Conservation (phyloP, 2,113 vertebrate genomes). For the Carlito syrichta region DNA sequence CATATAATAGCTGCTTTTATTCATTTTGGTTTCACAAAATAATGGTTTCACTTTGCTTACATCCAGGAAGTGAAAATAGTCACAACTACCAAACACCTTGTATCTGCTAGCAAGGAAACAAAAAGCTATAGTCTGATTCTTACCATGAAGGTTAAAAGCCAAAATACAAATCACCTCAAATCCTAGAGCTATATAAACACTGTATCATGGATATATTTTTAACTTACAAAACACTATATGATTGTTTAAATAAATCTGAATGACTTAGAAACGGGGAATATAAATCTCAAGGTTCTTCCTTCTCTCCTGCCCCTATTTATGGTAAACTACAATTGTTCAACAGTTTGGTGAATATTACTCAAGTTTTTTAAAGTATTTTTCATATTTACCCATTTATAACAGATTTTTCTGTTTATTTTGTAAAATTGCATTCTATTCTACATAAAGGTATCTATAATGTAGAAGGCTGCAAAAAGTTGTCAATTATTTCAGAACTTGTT, state of each 20-base stretch:
- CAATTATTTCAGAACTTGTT: background rate
- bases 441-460: background rate
- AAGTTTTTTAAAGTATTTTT: background rate
- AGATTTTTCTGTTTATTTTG: background rate
- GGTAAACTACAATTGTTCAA: background rate
- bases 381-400: background rate
- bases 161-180: background rate
- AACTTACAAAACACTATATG: background rate
- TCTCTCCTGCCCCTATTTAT: background rate
- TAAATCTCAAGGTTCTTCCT: background rate
- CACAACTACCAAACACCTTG: background rate
- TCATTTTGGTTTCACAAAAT: background rate
- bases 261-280: background rate
- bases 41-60: slow-evolving; percentile 16
- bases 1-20: background rate
- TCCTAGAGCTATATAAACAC: background rate
- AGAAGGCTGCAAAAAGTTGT: background rate
- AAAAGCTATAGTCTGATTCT: background rate
- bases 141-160: background rate
- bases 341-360: background rate
- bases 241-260: background rate
- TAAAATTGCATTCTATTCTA: background rate
- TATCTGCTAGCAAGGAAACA: background rate
- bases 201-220: background rate
- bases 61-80: background rate